Conservation (phyloP, 2,888 invertebrate species). For the Caradrina kadenii region DNA sequence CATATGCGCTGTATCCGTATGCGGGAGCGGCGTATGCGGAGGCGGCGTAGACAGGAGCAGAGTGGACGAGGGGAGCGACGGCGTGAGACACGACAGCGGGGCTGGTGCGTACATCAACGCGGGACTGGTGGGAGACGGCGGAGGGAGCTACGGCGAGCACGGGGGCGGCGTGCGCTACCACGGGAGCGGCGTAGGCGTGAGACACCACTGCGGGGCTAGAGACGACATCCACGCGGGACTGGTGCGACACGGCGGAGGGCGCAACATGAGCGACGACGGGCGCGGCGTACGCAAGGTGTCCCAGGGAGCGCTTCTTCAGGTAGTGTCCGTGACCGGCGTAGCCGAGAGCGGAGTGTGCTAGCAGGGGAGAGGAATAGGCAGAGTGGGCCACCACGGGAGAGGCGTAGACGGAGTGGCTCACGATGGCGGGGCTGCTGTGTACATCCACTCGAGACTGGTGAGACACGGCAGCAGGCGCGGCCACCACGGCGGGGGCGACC, state of each 20-base stretch:
- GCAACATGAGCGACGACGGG: constrained; percentile 69
- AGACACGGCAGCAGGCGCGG: constrained; percentile 77
- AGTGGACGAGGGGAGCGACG: constrained; percentile 69
- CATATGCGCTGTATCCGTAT: constrained; percentile 56
- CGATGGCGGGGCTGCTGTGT: constrained; percentile 74
- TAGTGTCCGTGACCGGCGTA: constrained; percentile 73
- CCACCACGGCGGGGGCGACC: constrained; percentile 59
- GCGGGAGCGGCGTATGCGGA: constrained; percentile 59
- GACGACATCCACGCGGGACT: constrained; percentile 76
- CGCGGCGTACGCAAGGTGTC: constrained; percentile 74
- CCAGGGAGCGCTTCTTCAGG: constrained; percentile 77
- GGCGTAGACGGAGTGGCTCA: constrained; percentile 63
- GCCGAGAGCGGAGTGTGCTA: constrained; percentile 64
- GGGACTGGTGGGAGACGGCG: constrained; percentile 89
- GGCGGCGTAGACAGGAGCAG: constrained; percentile 69
- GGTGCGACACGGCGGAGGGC: constrained; percentile 86
- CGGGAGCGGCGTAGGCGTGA: constrained; percentile 71
- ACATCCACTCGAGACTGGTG: constrained; percentile 81
- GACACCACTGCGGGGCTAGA: constrained; percentile 72
- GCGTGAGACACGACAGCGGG: constrained; percentile 73
- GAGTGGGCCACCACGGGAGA: constrained; percentile 52
- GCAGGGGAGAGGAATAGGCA: constrained; percentile 63
- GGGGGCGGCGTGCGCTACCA: constrained; percentile 70
- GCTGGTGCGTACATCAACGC: constrained; percentile 79
- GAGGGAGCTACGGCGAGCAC: constrained; percentile 78